Evolutionary conservation across 37 sponge, comb jelly and placozoan species (phyloP).

Genomic region (Ephydatia muelleri): DNA sequence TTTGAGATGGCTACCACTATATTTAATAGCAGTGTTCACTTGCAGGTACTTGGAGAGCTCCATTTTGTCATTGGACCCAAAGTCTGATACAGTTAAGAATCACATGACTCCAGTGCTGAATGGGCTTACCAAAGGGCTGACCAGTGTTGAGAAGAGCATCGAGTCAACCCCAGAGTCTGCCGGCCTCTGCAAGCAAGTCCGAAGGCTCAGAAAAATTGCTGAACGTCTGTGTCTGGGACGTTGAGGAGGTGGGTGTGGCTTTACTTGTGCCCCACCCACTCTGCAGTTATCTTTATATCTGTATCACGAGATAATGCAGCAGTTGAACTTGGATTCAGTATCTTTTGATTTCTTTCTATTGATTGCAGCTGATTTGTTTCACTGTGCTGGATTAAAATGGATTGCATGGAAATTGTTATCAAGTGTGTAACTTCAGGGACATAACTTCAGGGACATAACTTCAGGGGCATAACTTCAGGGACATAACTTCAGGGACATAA

Average conservation of each 20-base stretch:
- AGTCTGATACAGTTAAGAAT: constrained; percentile 45
- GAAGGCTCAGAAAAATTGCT: constrained; percentile 39
- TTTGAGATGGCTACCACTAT: not conserved
- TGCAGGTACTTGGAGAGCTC: constrained; percentile 77
- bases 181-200: constrained; percentile 22
- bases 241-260: not conserved
- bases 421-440: too few relatives aligned
- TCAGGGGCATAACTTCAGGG: too few relatives aligned
- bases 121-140: constrained; percentile 42
- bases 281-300: too few relatives aligned
- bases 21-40: not conserved
- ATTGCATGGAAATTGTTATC: too few relatives aligned
- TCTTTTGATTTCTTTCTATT: too few relatives aligned
- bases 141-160: constrained; percentile 22
- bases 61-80: constrained; percentile 61
- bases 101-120: constrained; percentile 69
- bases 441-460: too few relatives aligned
- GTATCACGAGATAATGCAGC: too few relatives aligned
- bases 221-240: constrained; percentile 30
- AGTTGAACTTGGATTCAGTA: too few relatives aligned
- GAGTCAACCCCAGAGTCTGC: not conserved
- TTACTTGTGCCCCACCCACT: not conserved
- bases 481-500: too few relatives aligned
- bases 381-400: too few relatives aligned
- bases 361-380: too few relatives aligned